Evolutionary conservation across 2,113 vertebrate species (phyloP).

Genomic region (Corydoras sp.): DNA sequence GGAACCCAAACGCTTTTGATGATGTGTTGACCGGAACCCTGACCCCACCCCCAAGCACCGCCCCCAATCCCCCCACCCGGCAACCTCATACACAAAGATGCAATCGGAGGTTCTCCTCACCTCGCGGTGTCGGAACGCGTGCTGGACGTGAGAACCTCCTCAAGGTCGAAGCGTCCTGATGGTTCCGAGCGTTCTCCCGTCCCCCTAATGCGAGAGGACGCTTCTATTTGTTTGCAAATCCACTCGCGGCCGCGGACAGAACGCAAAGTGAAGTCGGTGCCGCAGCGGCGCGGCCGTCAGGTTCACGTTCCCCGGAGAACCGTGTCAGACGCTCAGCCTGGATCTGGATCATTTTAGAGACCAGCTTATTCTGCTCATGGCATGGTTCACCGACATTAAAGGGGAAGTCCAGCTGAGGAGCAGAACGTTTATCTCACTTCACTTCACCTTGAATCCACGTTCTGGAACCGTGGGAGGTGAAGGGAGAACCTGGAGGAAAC

Average conservation of each 20-base stretch:
- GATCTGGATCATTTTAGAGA: constrained; percentile 2
- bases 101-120: constrained; percentile 22
- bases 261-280: constrained; percentile 47
- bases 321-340: background rate
- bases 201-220: constrained; percentile 54
- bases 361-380: background rate
- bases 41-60: too few species aligned
- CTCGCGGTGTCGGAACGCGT: constrained; percentile 25
- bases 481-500: too few species aligned
- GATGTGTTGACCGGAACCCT: too few species aligned
- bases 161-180: constrained; percentile 26
- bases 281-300: background rate
- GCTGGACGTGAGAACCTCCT: constrained; percentile 7
- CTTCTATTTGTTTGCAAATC: constrained; percentile 52
- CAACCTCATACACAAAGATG: too few species aligned
- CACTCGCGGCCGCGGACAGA: constrained; percentile 45
- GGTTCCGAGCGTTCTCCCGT: constrained; percentile 30
- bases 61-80: too few species aligned
- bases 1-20: too few species aligned
- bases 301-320: background rate
- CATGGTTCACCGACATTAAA: background rate
- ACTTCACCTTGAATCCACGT: too few species aligned
- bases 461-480: too few species aligned
- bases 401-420: too few species aligned
- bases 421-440: too few species aligned